phyloP scores from a whole-genome alignment of 2,888 invertebrate genomes.

The Apoderus coryli region DNA sequence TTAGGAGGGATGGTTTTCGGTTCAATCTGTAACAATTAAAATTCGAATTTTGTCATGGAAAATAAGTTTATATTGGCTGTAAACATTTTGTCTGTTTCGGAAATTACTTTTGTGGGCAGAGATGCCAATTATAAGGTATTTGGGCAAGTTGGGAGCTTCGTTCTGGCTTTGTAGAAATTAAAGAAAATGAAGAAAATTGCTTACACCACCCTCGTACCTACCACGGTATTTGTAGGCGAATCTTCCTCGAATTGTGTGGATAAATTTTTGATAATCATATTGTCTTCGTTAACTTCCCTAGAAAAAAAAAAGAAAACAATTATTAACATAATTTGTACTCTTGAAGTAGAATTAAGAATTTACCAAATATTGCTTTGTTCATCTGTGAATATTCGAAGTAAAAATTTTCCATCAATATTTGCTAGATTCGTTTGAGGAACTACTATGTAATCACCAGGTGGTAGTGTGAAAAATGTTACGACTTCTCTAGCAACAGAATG shows the following conservation, averaged over 20 bases:
- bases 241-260: constrained; percentile 45
- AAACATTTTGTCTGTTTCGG: too few relatives aligned
- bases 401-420: constrained; percentile 54
- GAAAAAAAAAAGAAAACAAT: constrained; percentile 15
- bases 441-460: constrained; percentile 59
- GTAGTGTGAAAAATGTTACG: constrained; percentile 58
- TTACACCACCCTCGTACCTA: too few relatives aligned
- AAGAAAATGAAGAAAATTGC: too few relatives aligned
- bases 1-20: constrained; percentile 37
- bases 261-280: constrained; percentile 50
- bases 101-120: too few relatives aligned
- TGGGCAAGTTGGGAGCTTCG: too few relatives aligned
- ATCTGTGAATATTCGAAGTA: constrained; percentile 56
- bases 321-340: too few relatives aligned
- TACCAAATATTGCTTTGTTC: constrained; percentile 60
- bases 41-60: too few relatives aligned
- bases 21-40: constrained; percentile 37
- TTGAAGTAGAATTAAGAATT: too few relatives aligned
- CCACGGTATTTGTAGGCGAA: constrained; percentile 34
- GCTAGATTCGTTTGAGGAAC: constrained; percentile 56
- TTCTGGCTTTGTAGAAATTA: too few relatives aligned
- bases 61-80: too few relatives aligned
- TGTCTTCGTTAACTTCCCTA: constrained; percentile 66
- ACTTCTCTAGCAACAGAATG: constrained; percentile 51
- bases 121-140: too few relatives aligned